Evolutionary conservation across 30 jellyfish, hydroid and myxozoan species (phyloP).

Genomic region (Aurelia coerulea): DNA sequence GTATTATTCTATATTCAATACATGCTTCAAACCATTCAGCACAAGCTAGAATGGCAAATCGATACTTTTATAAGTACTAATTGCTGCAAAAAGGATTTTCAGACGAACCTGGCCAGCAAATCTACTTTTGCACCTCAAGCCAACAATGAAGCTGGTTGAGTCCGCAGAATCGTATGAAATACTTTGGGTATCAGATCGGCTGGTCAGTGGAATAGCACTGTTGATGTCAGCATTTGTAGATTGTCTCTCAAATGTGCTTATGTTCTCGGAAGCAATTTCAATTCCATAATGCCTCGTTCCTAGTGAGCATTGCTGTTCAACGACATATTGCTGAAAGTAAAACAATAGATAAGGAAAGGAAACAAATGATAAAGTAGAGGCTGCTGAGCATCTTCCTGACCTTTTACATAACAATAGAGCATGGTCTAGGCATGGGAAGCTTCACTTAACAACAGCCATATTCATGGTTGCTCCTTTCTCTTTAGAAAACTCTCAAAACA

Average conservation of each 20-base stretch:
- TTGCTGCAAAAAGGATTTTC: background rate
- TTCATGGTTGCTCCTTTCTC: too few species aligned
- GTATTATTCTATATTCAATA: too few species aligned
- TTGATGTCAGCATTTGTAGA: background rate
- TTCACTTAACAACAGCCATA: too few species aligned
- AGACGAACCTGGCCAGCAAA: conserved; percentile 58
- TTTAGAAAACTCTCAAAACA: too few species aligned
- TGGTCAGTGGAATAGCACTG: conserved; percentile 14
- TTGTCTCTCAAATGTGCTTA: conserved; percentile 28
- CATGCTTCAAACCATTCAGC: background rate
- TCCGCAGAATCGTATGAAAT: background rate
- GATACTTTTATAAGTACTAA: background rate
- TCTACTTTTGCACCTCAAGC: conserved; percentile 49
- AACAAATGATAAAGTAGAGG: background rate
- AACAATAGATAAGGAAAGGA: background rate
- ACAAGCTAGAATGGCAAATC: background rate
- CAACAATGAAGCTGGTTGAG: conserved; percentile 34
- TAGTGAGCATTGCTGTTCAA: conserved; percentile 26
- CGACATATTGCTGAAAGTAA: conserved; percentile 31
- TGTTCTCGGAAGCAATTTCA: conserved; percentile 34
- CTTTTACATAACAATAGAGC: too few species aligned
- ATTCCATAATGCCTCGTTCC: conserved; percentile 46
- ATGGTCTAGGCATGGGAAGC: too few species aligned
- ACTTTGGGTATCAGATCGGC: conserved; percentile 11
- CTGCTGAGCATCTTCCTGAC: too few species aligned